Conservation (phyloP, 2,797 vertebrate species). For the Tragelaphus oryx region DNA sequence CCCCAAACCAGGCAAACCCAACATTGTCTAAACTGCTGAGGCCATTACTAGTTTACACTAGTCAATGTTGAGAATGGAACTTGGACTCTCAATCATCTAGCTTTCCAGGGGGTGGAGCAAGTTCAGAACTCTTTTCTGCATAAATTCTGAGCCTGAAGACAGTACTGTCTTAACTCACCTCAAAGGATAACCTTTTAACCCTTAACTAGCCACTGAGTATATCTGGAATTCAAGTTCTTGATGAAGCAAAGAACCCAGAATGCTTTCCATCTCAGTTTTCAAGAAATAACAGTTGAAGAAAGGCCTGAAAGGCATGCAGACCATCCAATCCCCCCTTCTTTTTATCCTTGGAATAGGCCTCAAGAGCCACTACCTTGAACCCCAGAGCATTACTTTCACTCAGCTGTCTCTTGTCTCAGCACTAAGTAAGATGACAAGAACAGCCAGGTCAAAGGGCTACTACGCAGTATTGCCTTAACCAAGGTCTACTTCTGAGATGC, state of each 20-base stretch:
- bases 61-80: background rate
- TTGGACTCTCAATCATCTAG: background rate
- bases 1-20: background rate
- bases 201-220: background rate
- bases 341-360: background rate
- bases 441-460: background rate
- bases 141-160: background rate
- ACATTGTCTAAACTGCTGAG: background rate
- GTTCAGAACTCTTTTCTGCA: background rate
- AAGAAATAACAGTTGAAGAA: constrained; percentile 6
- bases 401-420: background rate
- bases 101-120: background rate
- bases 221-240: constrained; percentile 4
- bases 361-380: background rate
- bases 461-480: fast-evolving
- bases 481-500: background rate
- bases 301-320: background rate
- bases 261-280: constrained; percentile 30
- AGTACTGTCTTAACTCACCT: background rate
- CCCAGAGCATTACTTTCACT: background rate
- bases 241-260: constrained; percentile 12
- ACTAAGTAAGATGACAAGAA: background rate
- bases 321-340: background rate
- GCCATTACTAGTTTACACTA: background rate
- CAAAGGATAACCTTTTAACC: background rate